A percentile compares a stretch with the other conserved stretches of the same genome.
Evolutionary conservation across 1,140 invertebrate species (phyloP).

Genomic region (Papilio polyxenes): DNA sequence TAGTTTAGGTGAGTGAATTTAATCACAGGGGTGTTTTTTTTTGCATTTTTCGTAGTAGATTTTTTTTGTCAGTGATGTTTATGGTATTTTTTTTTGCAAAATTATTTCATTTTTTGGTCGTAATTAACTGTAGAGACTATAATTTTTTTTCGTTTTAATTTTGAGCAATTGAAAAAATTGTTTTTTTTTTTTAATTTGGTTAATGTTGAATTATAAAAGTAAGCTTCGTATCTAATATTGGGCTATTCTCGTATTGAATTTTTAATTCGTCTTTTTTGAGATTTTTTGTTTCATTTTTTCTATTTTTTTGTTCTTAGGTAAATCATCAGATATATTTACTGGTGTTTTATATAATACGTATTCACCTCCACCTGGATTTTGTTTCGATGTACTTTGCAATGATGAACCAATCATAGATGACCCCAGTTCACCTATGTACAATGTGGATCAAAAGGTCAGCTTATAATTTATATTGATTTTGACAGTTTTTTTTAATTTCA

Average conservation of each 20-base stretch:
- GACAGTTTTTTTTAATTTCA: neutral
- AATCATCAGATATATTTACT: slow-evolving; percentile 85
- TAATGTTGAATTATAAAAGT: too few species aligned
- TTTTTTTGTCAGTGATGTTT: neutral
- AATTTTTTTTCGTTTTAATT: too few species aligned
- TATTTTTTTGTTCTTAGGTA: slow-evolving; percentile 69
- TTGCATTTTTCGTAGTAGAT: too few species aligned
- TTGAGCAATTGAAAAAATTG: too few species aligned
- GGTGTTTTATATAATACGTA: slow-evolving; percentile 89
- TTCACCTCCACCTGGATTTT: slow-evolving; percentile 91
- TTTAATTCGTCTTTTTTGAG: too few species aligned
- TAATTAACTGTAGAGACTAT: too few species aligned
- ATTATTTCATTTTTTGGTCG: too few species aligned
- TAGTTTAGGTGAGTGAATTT: slow-evolving; percentile 79
- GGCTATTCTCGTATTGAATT: too few species aligned
- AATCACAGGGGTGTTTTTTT: neutral
- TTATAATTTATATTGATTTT: slow-evolving; percentile 8
- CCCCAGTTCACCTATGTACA: slow-evolving; percentile 86
- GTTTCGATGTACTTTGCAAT: slow-evolving; percentile 91
- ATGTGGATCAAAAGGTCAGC: slow-evolving; percentile 85
- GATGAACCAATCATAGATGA: slow-evolving; percentile 92
- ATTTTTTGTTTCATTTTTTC: neutral
- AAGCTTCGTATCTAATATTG: too few species aligned
- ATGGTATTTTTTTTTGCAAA: neutral
- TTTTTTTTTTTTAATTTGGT: too few species aligned